Conservation (phyloP, 2,888 invertebrate genomes). For the Cyclophora punctaria region DNA sequence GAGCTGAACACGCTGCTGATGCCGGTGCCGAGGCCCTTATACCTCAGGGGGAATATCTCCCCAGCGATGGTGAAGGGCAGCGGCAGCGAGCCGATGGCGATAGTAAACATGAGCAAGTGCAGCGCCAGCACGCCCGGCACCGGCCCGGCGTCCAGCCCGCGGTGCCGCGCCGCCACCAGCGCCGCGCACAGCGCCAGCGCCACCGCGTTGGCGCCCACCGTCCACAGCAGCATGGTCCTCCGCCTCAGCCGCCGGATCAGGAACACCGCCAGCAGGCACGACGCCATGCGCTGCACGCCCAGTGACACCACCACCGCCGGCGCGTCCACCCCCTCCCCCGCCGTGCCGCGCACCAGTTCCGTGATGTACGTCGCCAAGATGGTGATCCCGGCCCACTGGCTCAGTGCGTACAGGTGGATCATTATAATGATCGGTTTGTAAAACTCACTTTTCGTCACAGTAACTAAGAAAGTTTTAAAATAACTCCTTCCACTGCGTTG, state of each 20-base stretch:
- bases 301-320: conserved; percentile 23
- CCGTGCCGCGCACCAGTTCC: conserved; percentile 22
- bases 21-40: conserved; percentile 63
- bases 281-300: conserved; percentile 27
- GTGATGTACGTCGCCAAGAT: conserved; percentile 25
- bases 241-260: conserved; percentile 28
- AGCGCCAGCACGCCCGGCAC: too few relatives aligned
- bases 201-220: conserved; percentile 21
- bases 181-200: conserved; percentile 5
- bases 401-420: conserved; percentile 72
- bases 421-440: conserved; percentile 72
- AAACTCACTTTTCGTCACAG: conserved; percentile 48
- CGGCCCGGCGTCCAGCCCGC: conserved; percentile 18
- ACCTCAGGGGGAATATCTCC: conserved; percentile 74
- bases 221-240: conserved; percentile 24
- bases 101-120: conserved; percentile 22
- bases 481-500: conserved; percentile 20
- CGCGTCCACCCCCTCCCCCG: conserved; percentile 20
- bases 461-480: conserved; percentile 16
- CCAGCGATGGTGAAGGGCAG: conserved; percentile 78
- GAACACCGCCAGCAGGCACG: conserved; percentile 24
- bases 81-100: conserved; percentile 36
- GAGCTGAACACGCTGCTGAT: conserved; percentile 44
- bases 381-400: conserved; percentile 39
- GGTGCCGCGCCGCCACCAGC: conserved; percentile 21